Evolutionary conservation across 2,797 vertebrate genomes (phyloP).

Genomic region (Columba guinea): DNA sequence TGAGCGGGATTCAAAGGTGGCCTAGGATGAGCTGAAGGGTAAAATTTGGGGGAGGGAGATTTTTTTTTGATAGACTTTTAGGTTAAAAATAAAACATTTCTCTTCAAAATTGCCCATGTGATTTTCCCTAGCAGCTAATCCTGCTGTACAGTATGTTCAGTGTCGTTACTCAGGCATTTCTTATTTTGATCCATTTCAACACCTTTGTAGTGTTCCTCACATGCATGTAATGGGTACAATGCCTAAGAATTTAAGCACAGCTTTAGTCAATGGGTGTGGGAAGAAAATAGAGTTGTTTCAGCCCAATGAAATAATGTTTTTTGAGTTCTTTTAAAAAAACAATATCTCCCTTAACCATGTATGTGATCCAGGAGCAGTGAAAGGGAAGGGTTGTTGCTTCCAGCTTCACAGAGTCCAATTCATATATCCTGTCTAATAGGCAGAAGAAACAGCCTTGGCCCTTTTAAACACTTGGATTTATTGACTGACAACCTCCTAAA

Average conservation of each 20-base stretch:
- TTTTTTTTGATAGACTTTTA: neutral
- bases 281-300: neutral
- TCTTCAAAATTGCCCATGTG: rapidly evolving
- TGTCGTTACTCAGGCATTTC: rapidly evolving
- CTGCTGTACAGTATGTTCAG: rapidly evolving
- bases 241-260: neutral
- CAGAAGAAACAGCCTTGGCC: neutral
- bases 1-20: no score
- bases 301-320: neutral
- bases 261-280: neutral
- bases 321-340: neutral
- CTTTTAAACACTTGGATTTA: conserved; percentile 30
- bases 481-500: conserved; percentile 21
- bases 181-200: neutral
- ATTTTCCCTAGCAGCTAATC: neutral
- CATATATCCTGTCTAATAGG: neutral
- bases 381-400: neutral
- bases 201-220: rapidly evolving
- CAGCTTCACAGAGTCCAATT: neutral
- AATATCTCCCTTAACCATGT: neutral
- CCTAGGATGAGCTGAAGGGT: neutral
- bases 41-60: neutral
- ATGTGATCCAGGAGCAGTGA: neutral
- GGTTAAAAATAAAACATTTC: neutral
- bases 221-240: rapidly evolving